These are phyloP conservation scores for Macaca fascicularis DNA, from an alignment of 2,113 vertebrate species.

Conservation along the genomic window DNA sequence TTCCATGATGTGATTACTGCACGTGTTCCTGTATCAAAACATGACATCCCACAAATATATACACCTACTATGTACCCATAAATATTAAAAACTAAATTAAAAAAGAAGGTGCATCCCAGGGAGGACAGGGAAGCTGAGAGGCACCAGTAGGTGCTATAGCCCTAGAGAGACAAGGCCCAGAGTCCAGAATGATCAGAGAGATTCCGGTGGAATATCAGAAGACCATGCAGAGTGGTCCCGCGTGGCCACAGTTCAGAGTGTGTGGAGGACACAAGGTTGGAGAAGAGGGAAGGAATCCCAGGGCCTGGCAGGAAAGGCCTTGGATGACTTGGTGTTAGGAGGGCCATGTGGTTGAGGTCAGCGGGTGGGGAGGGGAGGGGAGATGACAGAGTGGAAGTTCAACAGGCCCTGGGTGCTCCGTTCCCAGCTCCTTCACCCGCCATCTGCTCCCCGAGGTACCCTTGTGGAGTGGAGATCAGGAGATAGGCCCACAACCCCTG, in stretches of 20 bases:
- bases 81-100: too few species aligned
- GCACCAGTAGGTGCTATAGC: too few species aligned
- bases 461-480: accelerated
- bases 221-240: too few species aligned
- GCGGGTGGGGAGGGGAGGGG: accelerated
- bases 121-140: too few species aligned
- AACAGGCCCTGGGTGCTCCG: accelerated
- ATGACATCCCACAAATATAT: too few species aligned
- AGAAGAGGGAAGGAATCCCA: not conserved
- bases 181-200: too few species aligned
- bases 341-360: accelerated
- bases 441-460: not conserved
- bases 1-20: too few species aligned
- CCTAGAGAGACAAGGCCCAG: too few species aligned
- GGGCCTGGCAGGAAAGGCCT: not conserved
- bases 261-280: accelerated
- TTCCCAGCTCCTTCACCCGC: not conserved
- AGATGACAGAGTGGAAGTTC: not conserved
- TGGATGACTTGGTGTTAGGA: not conserved
- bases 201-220: too few species aligned
- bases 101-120: too few species aligned
- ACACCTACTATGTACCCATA: too few species aligned
- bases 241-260: not conserved
- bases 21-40: too few species aligned
- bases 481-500: not conserved